Evolutionary conservation across 2,797 vertebrate species (phyloP).

Genomic region (Halcyon badia): DNA sequence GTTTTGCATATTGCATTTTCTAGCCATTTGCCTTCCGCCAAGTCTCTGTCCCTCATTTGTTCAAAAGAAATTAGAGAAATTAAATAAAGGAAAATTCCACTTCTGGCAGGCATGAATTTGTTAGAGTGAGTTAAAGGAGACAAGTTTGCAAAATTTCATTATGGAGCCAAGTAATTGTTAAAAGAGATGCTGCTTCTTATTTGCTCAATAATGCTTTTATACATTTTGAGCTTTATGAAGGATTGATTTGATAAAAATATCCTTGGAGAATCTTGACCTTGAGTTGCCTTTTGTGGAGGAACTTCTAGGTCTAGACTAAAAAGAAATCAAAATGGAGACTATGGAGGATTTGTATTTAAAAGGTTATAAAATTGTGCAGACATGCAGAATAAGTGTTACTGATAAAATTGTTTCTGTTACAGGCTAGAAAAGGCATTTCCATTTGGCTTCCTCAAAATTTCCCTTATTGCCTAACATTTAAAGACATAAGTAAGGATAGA

Average conservation of each 20-base stretch:
- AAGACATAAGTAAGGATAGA: not conserved
- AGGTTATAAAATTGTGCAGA: not conserved
- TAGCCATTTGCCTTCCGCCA: accelerated
- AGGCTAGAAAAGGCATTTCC: not conserved
- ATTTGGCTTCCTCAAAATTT: not conserved
- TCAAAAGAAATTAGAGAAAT: constrained; percentile 45
- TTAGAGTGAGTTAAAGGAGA: constrained; percentile 39
- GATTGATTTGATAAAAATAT: constrained; percentile 51
- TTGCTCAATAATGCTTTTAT: constrained; percentile 43
- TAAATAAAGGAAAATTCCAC: constrained; percentile 48
- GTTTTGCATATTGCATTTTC: not conserved
- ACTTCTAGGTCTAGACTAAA: constrained; percentile 10
- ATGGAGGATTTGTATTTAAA: not conserved
- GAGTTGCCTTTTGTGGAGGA: not conserved
- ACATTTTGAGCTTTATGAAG: not conserved
- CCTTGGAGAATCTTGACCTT: constrained; percentile 1
- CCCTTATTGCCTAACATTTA: not conserved
- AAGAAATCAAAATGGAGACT: not conserved
- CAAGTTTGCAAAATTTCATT: constrained; percentile 47
- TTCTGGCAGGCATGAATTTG: constrained; percentile 27
- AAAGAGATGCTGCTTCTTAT: constrained; percentile 40
- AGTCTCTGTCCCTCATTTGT: accelerated
- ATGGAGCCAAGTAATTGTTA: constrained; percentile 33
- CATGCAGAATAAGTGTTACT: not conserved
- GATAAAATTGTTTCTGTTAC: not conserved